phyloP scores from a whole-genome alignment of 2,797 vertebrate genomes.

The Manis javanica region DNA sequence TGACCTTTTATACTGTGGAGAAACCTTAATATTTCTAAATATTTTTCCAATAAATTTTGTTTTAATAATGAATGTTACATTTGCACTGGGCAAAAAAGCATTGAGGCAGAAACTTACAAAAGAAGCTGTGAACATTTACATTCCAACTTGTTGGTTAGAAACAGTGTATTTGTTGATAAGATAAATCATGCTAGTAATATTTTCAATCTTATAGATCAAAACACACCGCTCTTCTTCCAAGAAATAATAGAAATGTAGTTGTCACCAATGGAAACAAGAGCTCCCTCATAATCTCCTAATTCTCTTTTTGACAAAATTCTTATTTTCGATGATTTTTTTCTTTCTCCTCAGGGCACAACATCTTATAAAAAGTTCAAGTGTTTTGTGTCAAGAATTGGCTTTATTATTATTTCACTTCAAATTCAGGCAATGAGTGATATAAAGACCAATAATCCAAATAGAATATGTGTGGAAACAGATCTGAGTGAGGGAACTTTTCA shows the following conservation, averaged over 20 bases:
- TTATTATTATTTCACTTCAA: background rate
- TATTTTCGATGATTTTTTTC: background rate
- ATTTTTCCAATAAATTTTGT: background rate
- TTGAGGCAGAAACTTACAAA: slow-evolving; percentile 9
- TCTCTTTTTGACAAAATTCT: slow-evolving; percentile 20
- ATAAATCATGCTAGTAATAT: slow-evolving; percentile 18
- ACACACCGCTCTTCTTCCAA: background rate
- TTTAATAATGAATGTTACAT: background rate
- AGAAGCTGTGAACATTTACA: background rate
- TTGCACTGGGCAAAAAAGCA: background rate
- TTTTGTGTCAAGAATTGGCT: slow-evolving; percentile 16
- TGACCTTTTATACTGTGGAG: background rate
- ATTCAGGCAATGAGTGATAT: background rate
- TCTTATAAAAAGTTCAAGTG: background rate
- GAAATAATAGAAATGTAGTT: slow-evolving; percentile 7
- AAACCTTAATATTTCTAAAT: background rate
- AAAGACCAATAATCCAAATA: background rate
- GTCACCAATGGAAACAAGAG: slow-evolving; percentile 36
- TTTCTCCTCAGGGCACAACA: background rate
- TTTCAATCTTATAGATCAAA: slow-evolving; percentile 55
- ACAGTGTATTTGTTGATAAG: background rate
- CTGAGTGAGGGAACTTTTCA: background rate
- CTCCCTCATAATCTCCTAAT: slow-evolving; percentile 40
- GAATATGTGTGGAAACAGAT: background rate
- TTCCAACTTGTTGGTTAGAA: background rate